phyloP scores from a whole-genome alignment of 2,797 vertebrate species.

The Halcyon smyrnensis region DNA sequence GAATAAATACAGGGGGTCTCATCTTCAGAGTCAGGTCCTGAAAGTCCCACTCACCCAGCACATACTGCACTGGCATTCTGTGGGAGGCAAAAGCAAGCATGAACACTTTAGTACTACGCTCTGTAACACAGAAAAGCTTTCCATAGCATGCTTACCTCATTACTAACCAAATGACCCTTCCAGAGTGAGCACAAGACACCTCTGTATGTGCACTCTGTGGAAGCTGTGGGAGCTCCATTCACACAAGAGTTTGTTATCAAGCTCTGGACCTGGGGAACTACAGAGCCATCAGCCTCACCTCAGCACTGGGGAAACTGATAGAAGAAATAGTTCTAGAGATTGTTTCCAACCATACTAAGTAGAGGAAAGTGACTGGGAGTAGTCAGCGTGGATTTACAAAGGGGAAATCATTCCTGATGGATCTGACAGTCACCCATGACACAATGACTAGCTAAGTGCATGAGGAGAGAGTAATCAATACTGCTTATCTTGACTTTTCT shows the following conservation, averaged over 20 bases:
- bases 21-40: conserved; percentile 91
- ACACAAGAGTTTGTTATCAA: background rate
- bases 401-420: background rate
- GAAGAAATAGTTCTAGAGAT: background rate
- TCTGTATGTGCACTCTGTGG: no score
- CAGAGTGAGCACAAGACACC: background rate
- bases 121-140: background rate
- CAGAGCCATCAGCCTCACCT: background rate
- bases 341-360: background rate
- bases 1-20: conserved; percentile 95
- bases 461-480: background rate
- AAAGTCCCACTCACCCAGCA: conserved; percentile 98
- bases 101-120: background rate
- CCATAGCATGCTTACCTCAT: background rate
- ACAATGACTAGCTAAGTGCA: background rate
- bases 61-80: conserved; percentile 96
- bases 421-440: background rate
- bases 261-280: background rate
- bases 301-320: rapidly evolving
- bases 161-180: background rate
- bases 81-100: background rate
- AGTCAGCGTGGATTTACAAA: background rate
- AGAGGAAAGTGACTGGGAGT: background rate
- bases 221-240: background rate
- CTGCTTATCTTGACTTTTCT: background rate